Conservation (phyloP, 2,113 vertebrate species). For the Archilochus colubris region DNA sequence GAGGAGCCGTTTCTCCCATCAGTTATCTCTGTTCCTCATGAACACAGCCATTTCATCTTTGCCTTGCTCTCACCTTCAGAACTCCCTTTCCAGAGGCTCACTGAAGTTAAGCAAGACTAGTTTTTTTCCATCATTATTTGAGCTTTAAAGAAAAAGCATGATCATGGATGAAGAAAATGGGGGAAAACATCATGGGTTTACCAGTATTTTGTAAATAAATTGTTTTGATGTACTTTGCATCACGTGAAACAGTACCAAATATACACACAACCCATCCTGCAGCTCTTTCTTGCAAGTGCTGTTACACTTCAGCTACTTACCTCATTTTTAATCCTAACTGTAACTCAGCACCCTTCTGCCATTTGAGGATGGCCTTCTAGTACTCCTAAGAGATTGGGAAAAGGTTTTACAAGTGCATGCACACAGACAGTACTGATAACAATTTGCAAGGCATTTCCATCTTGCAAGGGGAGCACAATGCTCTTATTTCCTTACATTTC, state of each 20-base stretch:
- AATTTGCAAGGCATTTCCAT: not conserved
- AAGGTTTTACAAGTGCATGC: not conserved
- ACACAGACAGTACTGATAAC: accelerated
- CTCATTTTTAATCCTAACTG: not conserved
- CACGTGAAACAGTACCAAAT: not conserved
- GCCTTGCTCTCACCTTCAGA: not conserved
- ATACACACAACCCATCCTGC: not conserved
- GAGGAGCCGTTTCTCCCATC: not conserved
- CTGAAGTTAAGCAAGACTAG: not conserved
- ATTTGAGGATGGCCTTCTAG: not conserved
- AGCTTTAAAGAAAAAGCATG: not conserved
- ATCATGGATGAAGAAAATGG: accelerated
- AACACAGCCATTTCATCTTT: not conserved
- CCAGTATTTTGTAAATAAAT: not conserved
- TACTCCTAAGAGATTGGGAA: not conserved
- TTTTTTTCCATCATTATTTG: not conserved
- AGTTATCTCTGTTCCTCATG: not conserved
- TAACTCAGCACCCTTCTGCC: not conserved
- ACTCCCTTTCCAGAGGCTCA: not conserved
- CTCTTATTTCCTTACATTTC: not conserved
- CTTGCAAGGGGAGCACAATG: not conserved
- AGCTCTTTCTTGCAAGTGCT: not conserved
- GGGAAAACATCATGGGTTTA: not conserved
- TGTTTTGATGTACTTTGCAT: not conserved
- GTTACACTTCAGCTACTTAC: not conserved